Evolutionary conservation across 2,797 vertebrate species (phyloP).

Genomic region (Sebastes flavidus): DNA sequence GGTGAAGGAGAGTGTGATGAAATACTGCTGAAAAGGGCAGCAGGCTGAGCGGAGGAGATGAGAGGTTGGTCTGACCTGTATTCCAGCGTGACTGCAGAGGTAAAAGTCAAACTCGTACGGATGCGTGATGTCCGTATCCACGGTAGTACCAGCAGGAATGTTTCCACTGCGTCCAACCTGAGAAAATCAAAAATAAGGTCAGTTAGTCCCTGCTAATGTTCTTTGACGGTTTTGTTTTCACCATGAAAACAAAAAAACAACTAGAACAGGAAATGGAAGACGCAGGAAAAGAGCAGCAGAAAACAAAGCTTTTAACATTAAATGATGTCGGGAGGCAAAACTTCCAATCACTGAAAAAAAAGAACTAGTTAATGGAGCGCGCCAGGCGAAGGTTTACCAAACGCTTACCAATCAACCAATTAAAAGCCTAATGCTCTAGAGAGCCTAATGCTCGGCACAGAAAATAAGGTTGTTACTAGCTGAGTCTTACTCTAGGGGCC

Average conservation of each 20-base stretch:
- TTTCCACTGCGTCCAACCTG: conserved; percentile 98
- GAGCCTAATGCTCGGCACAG: conserved; percentile 42
- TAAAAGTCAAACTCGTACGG: conserved; percentile 99
- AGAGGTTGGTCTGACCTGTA: conserved; percentile 86
- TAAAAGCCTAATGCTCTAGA: conserved; percentile 43
- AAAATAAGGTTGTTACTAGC: conserved; percentile 64
- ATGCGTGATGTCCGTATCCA: conserved; percentile 98
- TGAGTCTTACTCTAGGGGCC: conserved; percentile 44
- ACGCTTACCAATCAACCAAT: conserved; percentile 58
- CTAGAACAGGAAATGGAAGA: background rate
- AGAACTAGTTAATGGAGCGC: conserved; percentile 13
- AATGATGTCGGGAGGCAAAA: background rate
- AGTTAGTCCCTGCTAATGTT: background rate
- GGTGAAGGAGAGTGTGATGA: background rate
- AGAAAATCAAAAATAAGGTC: background rate
- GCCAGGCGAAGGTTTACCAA: conserved; percentile 17
- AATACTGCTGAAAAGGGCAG: background rate
- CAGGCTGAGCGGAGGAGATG: background rate
- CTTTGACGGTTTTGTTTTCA: background rate
- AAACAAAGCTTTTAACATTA: conserved; percentile 26
- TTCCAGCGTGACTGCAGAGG: conserved; percentile 99
- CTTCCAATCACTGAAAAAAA: conserved; percentile 21
- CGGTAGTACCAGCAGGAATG: conserved; percentile 98
- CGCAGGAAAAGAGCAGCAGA: background rate
- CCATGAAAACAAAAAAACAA: background rate